These are phyloP conservation scores for Zaprionus capensis DNA, from an alignment of 1,140 invertebrate genomes.

Conservation along the genomic window DNA sequence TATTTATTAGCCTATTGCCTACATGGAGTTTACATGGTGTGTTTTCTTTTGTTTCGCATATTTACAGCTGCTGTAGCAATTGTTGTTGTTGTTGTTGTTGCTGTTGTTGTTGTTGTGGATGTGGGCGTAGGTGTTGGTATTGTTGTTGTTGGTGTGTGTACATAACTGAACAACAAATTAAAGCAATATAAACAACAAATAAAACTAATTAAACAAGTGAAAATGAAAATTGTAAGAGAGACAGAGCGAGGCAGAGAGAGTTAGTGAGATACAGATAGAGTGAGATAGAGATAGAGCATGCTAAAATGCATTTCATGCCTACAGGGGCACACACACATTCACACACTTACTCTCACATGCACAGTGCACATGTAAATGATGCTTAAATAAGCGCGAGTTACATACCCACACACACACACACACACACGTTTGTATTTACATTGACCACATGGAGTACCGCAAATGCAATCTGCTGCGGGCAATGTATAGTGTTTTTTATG, in stretches of 20 bases:
- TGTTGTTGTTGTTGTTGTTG: constrained; percentile 21
- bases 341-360: not conserved
- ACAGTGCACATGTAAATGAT: constrained; percentile 63
- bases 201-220: constrained; percentile 74
- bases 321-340: constrained; percentile 13
- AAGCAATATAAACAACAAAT: constrained; percentile 76
- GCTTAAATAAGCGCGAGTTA: constrained; percentile 55
- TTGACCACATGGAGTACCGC: constrained; percentile 59
- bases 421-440: constrained; percentile 53
- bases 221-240: constrained; percentile 42
- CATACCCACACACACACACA: constrained; percentile 23
- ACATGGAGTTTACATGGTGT: constrained; percentile 18
- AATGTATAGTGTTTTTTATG: constrained; percentile 47
- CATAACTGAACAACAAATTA: constrained; percentile 75
- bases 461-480: constrained; percentile 71
- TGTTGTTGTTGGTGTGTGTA: constrained; percentile 40
- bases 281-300: constrained; percentile 13
- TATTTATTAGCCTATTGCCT: constrained; percentile 49
- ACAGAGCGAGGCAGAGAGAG: constrained; percentile 21
- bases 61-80: constrained; percentile 58
- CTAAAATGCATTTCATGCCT: constrained; percentile 49
- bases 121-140: constrained; percentile 27
- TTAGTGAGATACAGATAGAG: constrained; percentile 7
- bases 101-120: constrained; percentile 12
- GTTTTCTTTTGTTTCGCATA: constrained; percentile 45